phyloP scores from a whole-genome alignment of 1,140 invertebrate species.

The Drosophila parvula region DNA sequence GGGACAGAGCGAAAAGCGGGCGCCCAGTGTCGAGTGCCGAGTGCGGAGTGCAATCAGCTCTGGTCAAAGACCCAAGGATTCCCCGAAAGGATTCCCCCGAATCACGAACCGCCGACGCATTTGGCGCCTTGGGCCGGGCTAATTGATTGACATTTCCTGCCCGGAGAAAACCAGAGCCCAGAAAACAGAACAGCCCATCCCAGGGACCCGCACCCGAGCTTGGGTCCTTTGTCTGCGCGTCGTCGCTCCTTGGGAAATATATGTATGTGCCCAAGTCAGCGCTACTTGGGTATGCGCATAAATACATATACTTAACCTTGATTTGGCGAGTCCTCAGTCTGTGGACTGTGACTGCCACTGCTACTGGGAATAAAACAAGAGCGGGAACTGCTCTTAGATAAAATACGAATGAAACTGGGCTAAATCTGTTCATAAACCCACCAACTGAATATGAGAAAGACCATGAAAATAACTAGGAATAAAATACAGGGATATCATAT shows the following conservation, averaged over 20 bases:
- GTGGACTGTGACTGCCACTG: slow-evolving; percentile 23
- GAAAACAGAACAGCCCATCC: slow-evolving; percentile 3
- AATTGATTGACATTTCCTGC: slow-evolving; percentile 76
- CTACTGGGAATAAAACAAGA: slow-evolving; percentile 2
- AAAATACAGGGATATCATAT: neutral
- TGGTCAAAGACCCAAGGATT: slow-evolving; percentile 47
- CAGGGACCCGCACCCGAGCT: neutral
- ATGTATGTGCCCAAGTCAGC: slow-evolving; percentile 15
- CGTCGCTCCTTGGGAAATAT: slow-evolving; percentile 8
- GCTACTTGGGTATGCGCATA: slow-evolving; percentile 57
- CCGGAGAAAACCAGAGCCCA: neutral
- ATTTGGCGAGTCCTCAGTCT: slow-evolving; percentile 63
- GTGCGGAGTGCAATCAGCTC: slow-evolving; percentile 29
- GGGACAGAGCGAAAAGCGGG: slow-evolving; percentile 3
- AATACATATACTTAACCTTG: slow-evolving; percentile 76
- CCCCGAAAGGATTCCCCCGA: slow-evolving; percentile 7
- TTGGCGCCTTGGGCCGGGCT: slow-evolving; percentile 35
- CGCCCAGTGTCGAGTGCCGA: neutral
- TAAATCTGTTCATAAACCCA: neutral
- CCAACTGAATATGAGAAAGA: neutral
- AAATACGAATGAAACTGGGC: neutral
- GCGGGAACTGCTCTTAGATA: slow-evolving; percentile 3
- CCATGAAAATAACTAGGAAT: neutral
- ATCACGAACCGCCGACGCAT: slow-evolving; percentile 17
- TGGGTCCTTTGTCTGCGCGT: slow-evolving; percentile 9